Evolutionary conservation across 1,140 invertebrate species (phyloP), one percentile per base, ranked within the genome.

Genomic region (Luehdorfia chinensis): DNA sequence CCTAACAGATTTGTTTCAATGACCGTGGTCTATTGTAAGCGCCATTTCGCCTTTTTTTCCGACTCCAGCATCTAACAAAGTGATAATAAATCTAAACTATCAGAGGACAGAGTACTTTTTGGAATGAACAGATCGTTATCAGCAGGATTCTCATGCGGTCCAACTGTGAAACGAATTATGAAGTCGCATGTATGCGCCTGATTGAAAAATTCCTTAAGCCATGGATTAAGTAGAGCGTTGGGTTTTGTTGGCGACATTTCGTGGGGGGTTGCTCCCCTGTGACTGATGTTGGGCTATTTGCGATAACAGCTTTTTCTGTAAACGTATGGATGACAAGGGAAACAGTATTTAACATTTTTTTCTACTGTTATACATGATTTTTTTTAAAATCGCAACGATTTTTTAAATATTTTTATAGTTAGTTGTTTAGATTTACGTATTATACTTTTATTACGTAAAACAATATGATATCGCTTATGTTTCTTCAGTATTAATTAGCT

Each of bases 151-250:
- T 66, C 68, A 63, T 65, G 53, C 54, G 53, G 54, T 55, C 43
- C 47, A 52, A 69, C 64, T 70, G 70, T 72, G 57, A 69, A 61
- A 71, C 62, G 60, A 67, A 66, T 75, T 72, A 75, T 72, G 63
- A 68, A 75, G 65, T 70, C 63, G 56, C 61, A 61, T 67, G 76
- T 66, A 69, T 64, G 63, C 41, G 58, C 48, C 62, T 77, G 73
- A 80, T 80, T 80, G 76, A 77, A 77, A 80, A 80, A 77, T 77
- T 71, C 76, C 71, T 46, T 52, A 39, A 56, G 47, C 31, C 44
- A 62, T 58, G 70, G 67, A 75, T 77, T 72, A 67, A 55, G 55
- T 59, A 39, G 41, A 58, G 63, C 50, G 48, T 54, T 64, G 66
- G 58, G 54, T 66, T 16, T 67, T 68, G 69, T 56, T 23, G 46